Base-by-base conservation (phyloP, 35 echinoderm and acorn worm species). In the Acanthaster planci region DNA sequence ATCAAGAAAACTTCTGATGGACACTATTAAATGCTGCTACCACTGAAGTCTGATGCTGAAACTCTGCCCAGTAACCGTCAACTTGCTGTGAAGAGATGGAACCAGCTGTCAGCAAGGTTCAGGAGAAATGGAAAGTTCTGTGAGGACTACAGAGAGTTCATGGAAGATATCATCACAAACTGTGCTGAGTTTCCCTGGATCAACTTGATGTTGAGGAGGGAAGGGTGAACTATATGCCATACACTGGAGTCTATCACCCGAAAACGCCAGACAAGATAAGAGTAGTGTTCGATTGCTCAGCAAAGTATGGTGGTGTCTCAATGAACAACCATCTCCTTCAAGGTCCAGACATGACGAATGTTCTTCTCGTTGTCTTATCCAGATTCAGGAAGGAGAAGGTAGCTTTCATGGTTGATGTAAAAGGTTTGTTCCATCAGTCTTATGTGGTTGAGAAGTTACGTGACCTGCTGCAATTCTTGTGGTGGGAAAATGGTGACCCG, bases 291-390 rank as follows among this genome's bases (percentile, higher is more conserved):
- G 77, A 52, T 94, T 17, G 67, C 82, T 50, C 86, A 89, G 93
- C 84, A 51, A 36, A 60, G 58, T 95, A 84, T 19, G 52, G 18
- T 8, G 86, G 87, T 17, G 67, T 82, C 17, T 87, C 82, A 15
- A 44, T 91, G 37, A 90, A 95, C 39, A 84, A 90, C 86, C 80
- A 78, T 21, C 58, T 94, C 4, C 67, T 95, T 3, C 58, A 60
- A 19, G 87, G 92, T 60, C 92, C 92, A 37, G 92, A 94, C 67
- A 78, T 94, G 40, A 94, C 58, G 40, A 94, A 94, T 67, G 37
- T 59, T 18, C 64, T 94, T 26, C 17, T 86, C 26, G 92, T 82
- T 1, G 83, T 94, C 6, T 77, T 94, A 0, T 90, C 84, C 39
- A 75, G 87, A 30, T 94, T 94, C 51, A 75, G 87, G n/a, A 30